phyloP scores from a whole-genome alignment of 1,140 invertebrate genomes.

The Drosophila nebulosa region DNA sequence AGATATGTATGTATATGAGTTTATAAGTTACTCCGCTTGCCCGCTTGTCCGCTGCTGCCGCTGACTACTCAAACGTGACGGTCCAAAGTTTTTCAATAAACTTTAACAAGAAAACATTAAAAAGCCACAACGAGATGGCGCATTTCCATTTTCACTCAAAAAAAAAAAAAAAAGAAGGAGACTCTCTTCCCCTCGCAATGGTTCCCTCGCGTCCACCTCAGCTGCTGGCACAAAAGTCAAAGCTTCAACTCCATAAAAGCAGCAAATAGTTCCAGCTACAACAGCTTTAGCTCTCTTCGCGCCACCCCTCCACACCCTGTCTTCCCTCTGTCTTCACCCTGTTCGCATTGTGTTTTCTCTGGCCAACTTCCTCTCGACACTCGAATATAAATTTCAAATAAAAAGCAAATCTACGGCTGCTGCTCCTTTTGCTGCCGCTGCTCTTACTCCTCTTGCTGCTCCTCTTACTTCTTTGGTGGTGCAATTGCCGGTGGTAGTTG shows the following conservation, averaged over 20 bases:
- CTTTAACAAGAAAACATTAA: slow-evolving; percentile 79
- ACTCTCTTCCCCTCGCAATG: neutral
- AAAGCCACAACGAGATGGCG: slow-evolving; percentile 70
- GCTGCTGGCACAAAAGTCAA: slow-evolving; percentile 60
- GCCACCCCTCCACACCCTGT: too few species aligned
- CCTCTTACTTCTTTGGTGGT: too few species aligned
- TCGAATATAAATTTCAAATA: slow-evolving; percentile 76
- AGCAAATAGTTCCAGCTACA: slow-evolving; percentile 59
- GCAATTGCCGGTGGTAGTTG: too few species aligned
- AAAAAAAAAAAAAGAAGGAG: neutral
- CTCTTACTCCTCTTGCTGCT: too few species aligned
- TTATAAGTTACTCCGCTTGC: slow-evolving; percentile 65
- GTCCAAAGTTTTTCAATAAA: slow-evolving; percentile 79
- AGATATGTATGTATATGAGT: slow-evolving; percentile 20
- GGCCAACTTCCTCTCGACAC: neutral
- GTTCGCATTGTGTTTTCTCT: slow-evolving; percentile 38
- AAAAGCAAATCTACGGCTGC: slow-evolving; percentile 71
- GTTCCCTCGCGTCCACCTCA: too few species aligned
- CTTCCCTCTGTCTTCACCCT: too few species aligned
- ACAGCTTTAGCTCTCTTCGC: neutral
- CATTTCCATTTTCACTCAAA: slow-evolving; percentile 55
- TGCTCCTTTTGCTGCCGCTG: slow-evolving; percentile 19
- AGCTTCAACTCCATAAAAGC: slow-evolving; percentile 69
- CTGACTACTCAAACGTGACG: slow-evolving; percentile 78
- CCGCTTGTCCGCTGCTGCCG: too few species aligned